A percentile compares a stretch with the other conserved stretches of the same genome.
Conservation (phyloP, 2,113 vertebrate genomes). For the Crotalus viridis region DNA sequence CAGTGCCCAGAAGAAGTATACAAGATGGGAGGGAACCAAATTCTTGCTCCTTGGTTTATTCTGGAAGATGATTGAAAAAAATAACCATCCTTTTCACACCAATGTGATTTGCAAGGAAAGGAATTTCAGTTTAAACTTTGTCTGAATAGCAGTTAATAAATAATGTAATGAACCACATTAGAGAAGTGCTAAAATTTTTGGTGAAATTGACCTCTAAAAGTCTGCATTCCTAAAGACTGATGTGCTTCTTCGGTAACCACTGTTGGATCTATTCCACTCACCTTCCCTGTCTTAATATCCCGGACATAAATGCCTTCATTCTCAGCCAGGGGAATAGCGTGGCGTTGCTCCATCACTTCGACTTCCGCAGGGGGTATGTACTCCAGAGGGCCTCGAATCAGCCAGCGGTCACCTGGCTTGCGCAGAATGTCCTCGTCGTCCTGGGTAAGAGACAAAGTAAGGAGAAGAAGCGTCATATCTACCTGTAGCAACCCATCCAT, state of each 20-base stretch:
- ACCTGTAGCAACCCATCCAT: accelerated
- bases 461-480: neutral
- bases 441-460: slow-evolving; percentile 30
- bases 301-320: slow-evolving; percentile 89
- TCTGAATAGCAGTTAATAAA: neutral
- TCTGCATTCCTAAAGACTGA: neutral
- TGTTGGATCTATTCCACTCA: slow-evolving; percentile 27
- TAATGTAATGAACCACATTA: neutral
- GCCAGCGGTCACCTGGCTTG: slow-evolving; percentile 85
- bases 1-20: neutral
- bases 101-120: neutral
- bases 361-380: slow-evolving; percentile 82
- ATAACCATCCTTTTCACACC: neutral
- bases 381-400: slow-evolving; percentile 86
- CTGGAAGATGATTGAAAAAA: neutral
- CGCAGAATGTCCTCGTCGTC: slow-evolving; percentile 40
- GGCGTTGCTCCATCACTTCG: slow-evolving; percentile 76
- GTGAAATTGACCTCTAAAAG: neutral
- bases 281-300: slow-evolving; percentile 86
- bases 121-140: neutral
- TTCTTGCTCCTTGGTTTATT: neutral
- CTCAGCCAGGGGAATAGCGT: slow-evolving; percentile 84
- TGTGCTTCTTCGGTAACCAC: neutral
- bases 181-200: neutral
- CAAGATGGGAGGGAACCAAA: neutral